Base-by-base conservation (phyloP, 2,797 vertebrate genomes). In the Dicrostonyx torquatus region DNA sequence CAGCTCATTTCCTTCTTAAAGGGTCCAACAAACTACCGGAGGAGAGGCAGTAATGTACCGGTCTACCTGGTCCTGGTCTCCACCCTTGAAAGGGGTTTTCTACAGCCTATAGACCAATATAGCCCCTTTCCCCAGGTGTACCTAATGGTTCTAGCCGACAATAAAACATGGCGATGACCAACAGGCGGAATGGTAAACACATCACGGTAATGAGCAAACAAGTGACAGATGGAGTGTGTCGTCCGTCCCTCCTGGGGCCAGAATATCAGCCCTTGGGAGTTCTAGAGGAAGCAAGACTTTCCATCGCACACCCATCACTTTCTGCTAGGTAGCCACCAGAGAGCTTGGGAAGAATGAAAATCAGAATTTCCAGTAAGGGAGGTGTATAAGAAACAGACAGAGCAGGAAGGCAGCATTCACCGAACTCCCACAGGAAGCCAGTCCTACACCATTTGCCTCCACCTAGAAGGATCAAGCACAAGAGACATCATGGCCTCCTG, bases 221-320 rank as follows among this genome's bases (percentile, higher is more conserved):
- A 78, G 34, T 40, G 64, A 90, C 34, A 92, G 75, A 78, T 45
- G 50, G 37, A n/a, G 31, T 66, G n/a, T 1, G 26, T 31, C 34
- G 22, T 31, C 37, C 24, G 26, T 31, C 37, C 62, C 50, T 31
- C 18, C 43, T 50, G 1, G 8, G 37, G 40, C 64, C 58, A 95
- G 17, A 7, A 66, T 43, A 60, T 37, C 53, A 66, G 83, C 55
- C 34, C 55, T 17, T 83, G 72, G 60, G 90, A 83, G 45, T 75
- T 83, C 79, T 75, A 79, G 92, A 87, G 50, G n/a, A 43, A 64
- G n/a, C 83, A 92, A 92, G 45, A 62, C 75, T 91, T 86, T n/a
- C 50, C 40, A 79, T 72, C 20, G 34, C 75, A 43, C n/a, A 60
- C 43, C 37, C 34, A 75, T 7, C 8, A 34, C 68, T 14, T 14